A percentile compares a stretch with the other conserved stretches of the same genome.
Evolutionary conservation across 2,797 vertebrate species (phyloP).

Genomic region (Enteromius anoplus): DNA sequence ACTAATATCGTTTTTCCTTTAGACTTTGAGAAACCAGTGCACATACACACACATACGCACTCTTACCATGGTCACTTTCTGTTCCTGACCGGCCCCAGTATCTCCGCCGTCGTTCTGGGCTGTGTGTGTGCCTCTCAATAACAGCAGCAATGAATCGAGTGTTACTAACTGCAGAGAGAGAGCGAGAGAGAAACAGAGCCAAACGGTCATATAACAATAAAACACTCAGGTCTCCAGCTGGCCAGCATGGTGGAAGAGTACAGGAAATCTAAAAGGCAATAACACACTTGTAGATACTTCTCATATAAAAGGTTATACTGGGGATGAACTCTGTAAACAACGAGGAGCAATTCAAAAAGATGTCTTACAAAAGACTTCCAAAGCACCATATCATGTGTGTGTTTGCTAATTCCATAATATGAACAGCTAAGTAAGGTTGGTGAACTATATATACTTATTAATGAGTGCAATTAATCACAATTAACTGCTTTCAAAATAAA

Average conservation of each 20-base stretch:
- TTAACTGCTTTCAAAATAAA: too few relatives aligned
- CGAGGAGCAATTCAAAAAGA: neutral
- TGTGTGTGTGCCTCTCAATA: constrained; percentile 96
- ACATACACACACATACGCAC: neutral
- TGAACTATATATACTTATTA: too few relatives aligned
- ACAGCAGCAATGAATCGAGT: constrained; percentile 96
- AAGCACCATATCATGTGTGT: constrained; percentile 11
- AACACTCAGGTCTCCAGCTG: neutral
- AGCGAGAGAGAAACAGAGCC: constrained; percentile 44
- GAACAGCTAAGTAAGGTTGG: neutral
- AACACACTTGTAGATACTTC: constrained; percentile 22
- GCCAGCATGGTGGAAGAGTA: neutral
- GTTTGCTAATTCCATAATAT: neutral
- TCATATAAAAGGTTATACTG: constrained; percentile 21
- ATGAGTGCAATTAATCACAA: too few relatives aligned
- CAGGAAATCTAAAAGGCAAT: constrained; percentile 12
- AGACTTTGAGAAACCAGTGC: neutral
- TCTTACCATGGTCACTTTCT: constrained; percentile 97
- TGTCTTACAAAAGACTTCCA: neutral
- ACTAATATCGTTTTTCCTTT: neutral
- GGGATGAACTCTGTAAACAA: constrained; percentile 8
- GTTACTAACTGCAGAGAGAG: constrained; percentile 87
- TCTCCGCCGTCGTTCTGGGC: constrained; percentile 90
- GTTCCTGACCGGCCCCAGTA: constrained; percentile 98
- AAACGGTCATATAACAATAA: constrained; percentile 16